Evolutionary conservation across 1,140 invertebrate species (phyloP), one percentile per base, ranked within the genome.

Genomic region (Drosophila pachea): DNA sequence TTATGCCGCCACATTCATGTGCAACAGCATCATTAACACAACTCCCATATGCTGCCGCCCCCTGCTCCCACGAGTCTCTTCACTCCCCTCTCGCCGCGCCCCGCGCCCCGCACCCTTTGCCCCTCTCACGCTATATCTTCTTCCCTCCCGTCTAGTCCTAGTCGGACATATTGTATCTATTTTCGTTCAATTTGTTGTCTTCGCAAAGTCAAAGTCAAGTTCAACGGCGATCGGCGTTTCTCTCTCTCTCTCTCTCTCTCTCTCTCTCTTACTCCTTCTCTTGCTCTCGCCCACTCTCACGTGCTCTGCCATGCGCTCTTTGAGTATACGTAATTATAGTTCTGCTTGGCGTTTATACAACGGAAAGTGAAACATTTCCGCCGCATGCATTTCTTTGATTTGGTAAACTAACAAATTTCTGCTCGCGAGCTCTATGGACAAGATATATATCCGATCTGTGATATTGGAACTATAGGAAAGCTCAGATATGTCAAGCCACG

Each of bases 141-240:
- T 9, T 11, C 58, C 9, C n/a, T 22, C 45, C 11, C 12, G 31
- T 5, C 40, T 55, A 36, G 50, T 56, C 45, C 45, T 47, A 65
- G 59, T 63, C 59, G 42, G 59, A 68, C 58, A 52, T 36, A 64
- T 49, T 54, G 48, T 59, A 63, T 70, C 68, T 70, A 70, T 70
- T 70, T 70, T 54, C 1, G 53, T 63, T 11, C 29, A 5, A 35
- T 31, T 14, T 35, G 47, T 64, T 45, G 22, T 22, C 54, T 7
- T 40, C 35, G 31, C 78, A 82, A 56, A 63, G 50, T 69, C 60
- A 69, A 82, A 82, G 78, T 82, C 78, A 82, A 82, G 78, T 76
- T 82, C 78, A 82, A 72, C 74, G 73, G 68, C 73, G 76, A 81
- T 76, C 77, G 50, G 32, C 14, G 12, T 7, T 47, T n/a, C 12